Base-by-base conservation (phyloP, 2,113 vertebrate genomes). In the Hydrochoerus hydrochaeris region DNA sequence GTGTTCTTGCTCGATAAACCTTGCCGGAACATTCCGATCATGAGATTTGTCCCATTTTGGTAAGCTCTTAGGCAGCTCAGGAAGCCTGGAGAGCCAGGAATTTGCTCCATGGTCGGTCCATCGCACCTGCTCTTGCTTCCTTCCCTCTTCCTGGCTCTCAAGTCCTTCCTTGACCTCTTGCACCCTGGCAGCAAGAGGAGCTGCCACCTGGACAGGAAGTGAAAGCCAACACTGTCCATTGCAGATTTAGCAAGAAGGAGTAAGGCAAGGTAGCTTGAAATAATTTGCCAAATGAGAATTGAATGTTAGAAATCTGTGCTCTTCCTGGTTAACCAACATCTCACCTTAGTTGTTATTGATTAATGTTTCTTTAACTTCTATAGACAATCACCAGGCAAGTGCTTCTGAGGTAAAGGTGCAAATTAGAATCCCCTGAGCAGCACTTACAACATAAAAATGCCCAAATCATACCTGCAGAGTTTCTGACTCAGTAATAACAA, bases 1-100 rank as follows among this genome's bases (percentile, higher is more conserved):
- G 60, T 69, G 46, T 94, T 95, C 67, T 97, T 95, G 89, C 94
- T 91, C 90, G 81, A 92, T 96, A 96, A 91, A 81, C 88, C 62
- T 71, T 44, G 88, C 85, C 44, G 46, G 85, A 92, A 96, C 95
- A 95, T 96, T 90, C 75, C 96, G 84, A 77, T 93, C 65, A 82
- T 96, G 96, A 69, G 71, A 82, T 95, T 87, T 80, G 87, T 90
- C 84, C 93, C 24, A 19, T 94, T 89, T 85, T 82, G 49, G 78
- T 89, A 86, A 97, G 35, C 16, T 28, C 63, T 85, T 46, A 35
- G 78, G 87, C 49, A 67, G 35, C 62, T 89, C 35, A 49, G 73
- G 38, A 91, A 44, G 52, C 32, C 78, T n/a, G 35, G 62, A 90
- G 90, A 94, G 78, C 20, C 85, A 78, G 52, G 22, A 44, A 49